Base-by-base conservation (phyloP, 2,113 vertebrate species). In the Triplophysa tibetana region DNA sequence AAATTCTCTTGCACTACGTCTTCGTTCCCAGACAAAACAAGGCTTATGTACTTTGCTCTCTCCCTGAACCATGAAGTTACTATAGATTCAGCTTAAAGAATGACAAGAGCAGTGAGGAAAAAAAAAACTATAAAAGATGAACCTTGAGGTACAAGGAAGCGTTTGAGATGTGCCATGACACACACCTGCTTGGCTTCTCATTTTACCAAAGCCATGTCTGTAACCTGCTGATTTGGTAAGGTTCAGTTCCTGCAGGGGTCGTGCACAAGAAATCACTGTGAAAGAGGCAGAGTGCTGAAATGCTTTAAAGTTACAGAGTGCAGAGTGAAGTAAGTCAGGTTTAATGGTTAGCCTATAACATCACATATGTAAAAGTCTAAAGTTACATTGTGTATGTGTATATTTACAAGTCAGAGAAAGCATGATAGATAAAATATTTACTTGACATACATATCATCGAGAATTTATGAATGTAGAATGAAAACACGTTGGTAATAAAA, bases 1-100 rank as follows among this genome's bases (percentile, higher is more conserved):
- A 81, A 83, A 29, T 82, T 92, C 92, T 84, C 77, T 92, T 93
- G 86, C 88, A 86, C 89, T 83, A 90, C 86, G 83, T 89, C 88
- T 90, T 88, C 70, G 75, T 72, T 70, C 69, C 26, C 63, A 90
- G 89, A 88, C 88, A 87, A 80, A 88, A 79, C 83, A 89, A 38
- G 26, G 72, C 61, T 82, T 75, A 83, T 81, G 75, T 62, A 26
- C 82, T 58, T 66, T 88, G 88, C 86, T 90, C 75, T 89, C 85
- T 84, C 89, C 83, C 0, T 91, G 91, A 93, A 90, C 91, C 89
- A 74, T 69, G 85, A 90, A 88, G 79, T 67, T 12, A 9, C 86
- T 85, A 54, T 83, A 80, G 84, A 83, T 8, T 72, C 77, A 79
- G 52, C n/a, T 83, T 77, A 65, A 80, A 83, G 77, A 77, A 80